Evolutionary conservation across 2,888 invertebrate species (phyloP).

Genomic region (Pediacus dermestoides): DNA sequence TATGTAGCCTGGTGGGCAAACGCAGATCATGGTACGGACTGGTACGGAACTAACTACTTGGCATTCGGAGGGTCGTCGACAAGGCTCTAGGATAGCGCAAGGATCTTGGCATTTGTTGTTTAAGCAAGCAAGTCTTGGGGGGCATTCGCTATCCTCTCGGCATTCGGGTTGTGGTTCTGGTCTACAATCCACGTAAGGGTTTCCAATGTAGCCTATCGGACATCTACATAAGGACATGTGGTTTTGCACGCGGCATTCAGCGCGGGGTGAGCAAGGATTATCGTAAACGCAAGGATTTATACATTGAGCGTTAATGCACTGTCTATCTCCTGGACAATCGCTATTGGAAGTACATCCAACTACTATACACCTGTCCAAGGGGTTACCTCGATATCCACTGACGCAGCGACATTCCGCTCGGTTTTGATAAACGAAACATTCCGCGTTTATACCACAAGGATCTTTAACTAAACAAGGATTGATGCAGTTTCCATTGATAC

Average conservation of each 20-base stretch:
- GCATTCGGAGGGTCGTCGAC: slow-evolving; percentile 75
- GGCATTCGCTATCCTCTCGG: slow-evolving; percentile 77
- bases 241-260: slow-evolving; percentile 76
- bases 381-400: slow-evolving; percentile 77
- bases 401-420: slow-evolving; percentile 75
- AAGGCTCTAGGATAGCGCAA: slow-evolving; percentile 73
- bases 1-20: slow-evolving; percentile 84
- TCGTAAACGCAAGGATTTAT: slow-evolving; percentile 77
- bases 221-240: slow-evolving; percentile 86
- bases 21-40: slow-evolving; percentile 84
- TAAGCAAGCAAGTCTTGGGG: slow-evolving; percentile 74
- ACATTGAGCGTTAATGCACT: slow-evolving; percentile 83
- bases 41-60: slow-evolving; percentile 77
- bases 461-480: slow-evolving; percentile 79
- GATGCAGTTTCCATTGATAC: slow-evolving; percentile 79
- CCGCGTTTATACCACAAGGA: slow-evolving; percentile 78
- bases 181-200: slow-evolving; percentile 77
- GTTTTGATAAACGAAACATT: slow-evolving; percentile 73
- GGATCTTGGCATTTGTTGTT: slow-evolving; percentile 80
- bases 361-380: slow-evolving; percentile 68
- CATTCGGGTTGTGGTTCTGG: slow-evolving; percentile 74
- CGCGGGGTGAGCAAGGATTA: slow-evolving; percentile 72
- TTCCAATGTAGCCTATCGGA: slow-evolving; percentile 69
- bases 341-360: slow-evolving; percentile 83
- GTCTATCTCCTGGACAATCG: slow-evolving; percentile 81